Evolutionary conservation across 1,140 invertebrate genomes (phyloP).

Genomic region (Sycobia sp.): DNA sequence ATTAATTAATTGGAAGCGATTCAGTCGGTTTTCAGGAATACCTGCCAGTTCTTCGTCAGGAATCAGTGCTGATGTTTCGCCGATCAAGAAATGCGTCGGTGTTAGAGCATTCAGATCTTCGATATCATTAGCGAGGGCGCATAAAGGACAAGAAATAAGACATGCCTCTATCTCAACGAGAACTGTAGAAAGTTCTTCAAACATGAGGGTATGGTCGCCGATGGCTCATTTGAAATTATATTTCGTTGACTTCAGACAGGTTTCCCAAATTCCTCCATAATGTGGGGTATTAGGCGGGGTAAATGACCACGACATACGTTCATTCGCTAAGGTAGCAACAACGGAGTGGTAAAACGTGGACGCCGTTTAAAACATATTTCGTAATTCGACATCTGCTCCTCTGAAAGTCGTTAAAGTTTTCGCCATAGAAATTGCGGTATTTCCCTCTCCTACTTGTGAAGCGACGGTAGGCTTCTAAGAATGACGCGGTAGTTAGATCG

Average conservation of each 20-base stretch:
- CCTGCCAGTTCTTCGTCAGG: too few species aligned
- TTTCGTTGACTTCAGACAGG: too few species aligned
- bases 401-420: background rate
- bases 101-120: too few species aligned
- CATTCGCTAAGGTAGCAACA: background rate
- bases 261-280: background rate
- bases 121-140: too few species aligned
- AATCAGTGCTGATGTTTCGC: too few species aligned
- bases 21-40: too few species aligned
- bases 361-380: background rate
- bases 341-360: background rate
- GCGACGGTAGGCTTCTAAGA: conserved; percentile 41
- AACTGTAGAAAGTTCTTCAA: background rate
- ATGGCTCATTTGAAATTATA: background rate
- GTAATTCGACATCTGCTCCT: background rate
- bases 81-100: too few species aligned
- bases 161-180: background rate
- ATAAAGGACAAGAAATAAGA: too few species aligned
- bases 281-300: background rate
- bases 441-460: conserved; percentile 40
- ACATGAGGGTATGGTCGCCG: background rate
- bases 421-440: too few species aligned
- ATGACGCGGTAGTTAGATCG: too few species aligned
- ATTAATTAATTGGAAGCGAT: too few species aligned
- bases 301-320: background rate